Evolutionary conservation across 2,113 vertebrate genomes (phyloP).

Genomic region (Otus sunia): DNA sequence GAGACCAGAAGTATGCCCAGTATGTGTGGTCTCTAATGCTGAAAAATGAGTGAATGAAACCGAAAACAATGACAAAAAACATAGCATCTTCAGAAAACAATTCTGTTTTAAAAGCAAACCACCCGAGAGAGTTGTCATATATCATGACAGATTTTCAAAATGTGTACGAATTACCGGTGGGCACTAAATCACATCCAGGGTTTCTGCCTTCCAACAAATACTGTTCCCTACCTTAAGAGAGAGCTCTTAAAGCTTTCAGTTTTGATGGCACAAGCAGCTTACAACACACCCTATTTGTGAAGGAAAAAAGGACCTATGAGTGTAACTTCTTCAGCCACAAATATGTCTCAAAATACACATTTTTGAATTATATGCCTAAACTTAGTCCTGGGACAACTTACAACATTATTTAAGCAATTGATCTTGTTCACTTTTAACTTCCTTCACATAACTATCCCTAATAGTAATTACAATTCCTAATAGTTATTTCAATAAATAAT

Average conservation of each 20-base stretch:
- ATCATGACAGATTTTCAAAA: constrained; percentile 29
- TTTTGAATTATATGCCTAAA: neutral
- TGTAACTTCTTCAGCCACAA: neutral
- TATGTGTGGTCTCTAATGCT: constrained; percentile 41
- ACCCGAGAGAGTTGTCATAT: neutral
- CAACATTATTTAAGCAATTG: neutral
- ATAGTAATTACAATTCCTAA: neutral
- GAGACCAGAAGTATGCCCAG: constrained; percentile 54
- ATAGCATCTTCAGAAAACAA: constrained; percentile 24
- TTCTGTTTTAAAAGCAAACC: neutral
- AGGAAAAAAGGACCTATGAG: neutral
- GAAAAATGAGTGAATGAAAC: constrained; percentile 18
- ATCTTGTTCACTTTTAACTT: neutral
- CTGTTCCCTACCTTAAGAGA: neutral
- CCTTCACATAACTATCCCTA: neutral
- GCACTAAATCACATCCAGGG: constrained; percentile 11
- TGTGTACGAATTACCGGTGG: neutral
- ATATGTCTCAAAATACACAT: neutral
- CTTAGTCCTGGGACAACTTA: neutral
- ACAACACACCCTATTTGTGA: neutral
- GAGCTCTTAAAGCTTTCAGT: neutral
- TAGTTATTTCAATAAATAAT: neutral
- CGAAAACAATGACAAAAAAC: constrained; percentile 35
- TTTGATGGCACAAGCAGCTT: neutral
- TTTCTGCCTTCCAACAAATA: constrained; percentile 1